A percentile compares a stretch with the other conserved stretches of the same genome.
phyloP scores from a whole-genome alignment of 1,140 invertebrate genomes.

The Pogonus chalceus region DNA sequence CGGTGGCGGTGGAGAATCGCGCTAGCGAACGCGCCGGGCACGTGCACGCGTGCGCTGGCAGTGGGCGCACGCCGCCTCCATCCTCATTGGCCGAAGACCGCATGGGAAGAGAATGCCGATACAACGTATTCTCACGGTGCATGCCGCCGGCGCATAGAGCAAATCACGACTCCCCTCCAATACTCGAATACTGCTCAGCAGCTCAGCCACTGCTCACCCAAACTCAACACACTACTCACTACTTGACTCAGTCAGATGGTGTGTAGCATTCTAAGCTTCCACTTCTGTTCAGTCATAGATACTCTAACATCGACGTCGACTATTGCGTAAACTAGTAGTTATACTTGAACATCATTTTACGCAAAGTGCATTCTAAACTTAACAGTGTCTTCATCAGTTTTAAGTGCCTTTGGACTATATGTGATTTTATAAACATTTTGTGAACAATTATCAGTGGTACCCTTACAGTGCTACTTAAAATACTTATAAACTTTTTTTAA shows the following conservation, averaged over 20 bases:
- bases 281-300: not conserved
- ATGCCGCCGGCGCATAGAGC: not conserved
- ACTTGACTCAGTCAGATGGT: not conserved
- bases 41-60: not conserved
- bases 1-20: not conserved
- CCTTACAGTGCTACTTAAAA: not conserved
- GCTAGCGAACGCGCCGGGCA: not conserved
- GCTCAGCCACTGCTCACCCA: not conserved
- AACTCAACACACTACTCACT: not conserved
- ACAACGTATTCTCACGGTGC: not conserved
- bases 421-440: no score
- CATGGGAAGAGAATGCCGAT: constrained; percentile 5
- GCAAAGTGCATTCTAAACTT: not conserved
- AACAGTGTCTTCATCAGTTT: not conserved
- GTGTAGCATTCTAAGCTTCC: not conserved
- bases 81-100: not conserved
- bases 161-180: constrained; percentile 1
- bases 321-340: not conserved
- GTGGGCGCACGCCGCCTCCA: not conserved
- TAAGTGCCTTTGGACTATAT: no score
- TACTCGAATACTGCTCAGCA: not conserved
- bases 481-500: not conserved
- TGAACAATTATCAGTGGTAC: not conserved
- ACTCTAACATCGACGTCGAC: not conserved
- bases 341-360: not conserved